Percentiles rank a stretch among this genome's conserved stretches.
These are phyloP conservation scores for Acleris holmiana DNA, from an alignment of 2,888 invertebrate species.

Conservation along the genomic window DNA sequence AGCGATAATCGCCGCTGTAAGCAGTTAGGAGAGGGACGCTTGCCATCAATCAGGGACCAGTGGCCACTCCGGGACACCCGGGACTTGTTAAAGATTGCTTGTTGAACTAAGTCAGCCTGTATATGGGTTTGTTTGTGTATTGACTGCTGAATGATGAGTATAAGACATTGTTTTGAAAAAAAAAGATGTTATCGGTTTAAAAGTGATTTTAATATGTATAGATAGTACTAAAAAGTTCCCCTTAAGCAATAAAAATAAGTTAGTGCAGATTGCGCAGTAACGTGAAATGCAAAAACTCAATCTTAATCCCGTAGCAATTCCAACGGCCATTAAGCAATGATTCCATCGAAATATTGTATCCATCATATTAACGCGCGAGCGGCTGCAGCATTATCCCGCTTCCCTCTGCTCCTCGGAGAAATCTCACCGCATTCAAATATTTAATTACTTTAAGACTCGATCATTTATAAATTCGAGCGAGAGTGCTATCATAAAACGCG, in stretches of 20 bases:
- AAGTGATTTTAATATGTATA: too few species aligned
- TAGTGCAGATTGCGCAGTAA: conserved; percentile 41
- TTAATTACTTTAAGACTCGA: conserved; percentile 82
- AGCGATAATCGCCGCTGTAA: conserved; percentile 58
- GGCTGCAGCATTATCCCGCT: conserved; percentile 71
- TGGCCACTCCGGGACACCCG: conserved; percentile 23
- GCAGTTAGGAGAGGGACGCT: conserved; percentile 51
- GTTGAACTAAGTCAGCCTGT: conserved; percentile 20
- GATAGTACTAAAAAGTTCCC: neutral
- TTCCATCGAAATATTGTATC: conserved; percentile 82
- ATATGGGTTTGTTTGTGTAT: neutral
- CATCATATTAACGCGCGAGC: conserved; percentile 75
- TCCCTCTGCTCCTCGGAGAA: conserved; percentile 75
- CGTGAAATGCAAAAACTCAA: conserved; percentile 59
- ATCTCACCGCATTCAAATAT: conserved; percentile 84
- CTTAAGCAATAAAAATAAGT: conserved; percentile 33
- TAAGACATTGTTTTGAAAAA: too few species aligned
- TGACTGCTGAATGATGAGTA: too few species aligned
- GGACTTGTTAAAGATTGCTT: conserved; percentile 24
- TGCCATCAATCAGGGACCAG: conserved; percentile 64
- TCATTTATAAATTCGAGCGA: conserved; percentile 80
- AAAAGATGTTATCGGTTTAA: too few species aligned
- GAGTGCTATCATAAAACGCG: conserved; percentile 84
- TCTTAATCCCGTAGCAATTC: conserved; percentile 66
- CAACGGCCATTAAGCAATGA: conserved; percentile 79